phyloP scores from a whole-genome alignment of 1,140 invertebrate genomes.

The Cotesia chilonis region DNA sequence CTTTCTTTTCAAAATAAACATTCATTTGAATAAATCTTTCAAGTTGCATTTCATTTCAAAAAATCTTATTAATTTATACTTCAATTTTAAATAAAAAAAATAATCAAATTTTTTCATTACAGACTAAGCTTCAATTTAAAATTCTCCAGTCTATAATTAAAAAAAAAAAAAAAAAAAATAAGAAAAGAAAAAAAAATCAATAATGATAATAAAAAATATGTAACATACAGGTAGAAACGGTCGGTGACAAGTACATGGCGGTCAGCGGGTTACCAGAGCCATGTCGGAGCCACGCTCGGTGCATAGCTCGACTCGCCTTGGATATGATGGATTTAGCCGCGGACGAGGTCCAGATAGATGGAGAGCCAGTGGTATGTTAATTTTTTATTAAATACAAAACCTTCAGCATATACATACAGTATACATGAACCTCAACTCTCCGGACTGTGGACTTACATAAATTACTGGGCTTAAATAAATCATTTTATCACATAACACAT shows the following conservation, averaged over 20 bases:
- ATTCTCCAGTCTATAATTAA: too few relatives aligned
- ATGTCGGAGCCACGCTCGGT: constrained; percentile 89
- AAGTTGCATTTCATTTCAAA: too few relatives aligned
- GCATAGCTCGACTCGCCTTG: constrained; percentile 90
- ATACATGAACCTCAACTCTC: too few relatives aligned
- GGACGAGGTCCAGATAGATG: constrained; percentile 85
- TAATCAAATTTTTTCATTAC: too few relatives aligned
- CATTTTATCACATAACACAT: constrained; percentile 11
- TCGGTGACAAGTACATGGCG: constrained; percentile 99
- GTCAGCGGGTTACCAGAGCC: constrained; percentile 95
- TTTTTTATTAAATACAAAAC: constrained; percentile 1
- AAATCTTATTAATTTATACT: too few relatives aligned
- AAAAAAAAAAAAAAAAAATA: too few relatives aligned
- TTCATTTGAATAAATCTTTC: too few relatives aligned
- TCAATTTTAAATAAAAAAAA: too few relatives aligned
- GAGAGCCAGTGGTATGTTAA: constrained; percentile 77
- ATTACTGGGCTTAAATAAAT: neutral
- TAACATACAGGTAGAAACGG: constrained; percentile 90
- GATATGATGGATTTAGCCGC: constrained; percentile 94
- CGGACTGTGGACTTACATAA: too few relatives aligned
- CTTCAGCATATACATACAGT: constrained; percentile 6
- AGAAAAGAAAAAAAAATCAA: too few relatives aligned
- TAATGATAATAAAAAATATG: neutral
- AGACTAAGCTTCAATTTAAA: too few relatives aligned
- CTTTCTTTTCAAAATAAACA: too few relatives aligned